Conservation (phyloP, 2,888 invertebrate species). For the Dysmachus trigonus region DNA sequence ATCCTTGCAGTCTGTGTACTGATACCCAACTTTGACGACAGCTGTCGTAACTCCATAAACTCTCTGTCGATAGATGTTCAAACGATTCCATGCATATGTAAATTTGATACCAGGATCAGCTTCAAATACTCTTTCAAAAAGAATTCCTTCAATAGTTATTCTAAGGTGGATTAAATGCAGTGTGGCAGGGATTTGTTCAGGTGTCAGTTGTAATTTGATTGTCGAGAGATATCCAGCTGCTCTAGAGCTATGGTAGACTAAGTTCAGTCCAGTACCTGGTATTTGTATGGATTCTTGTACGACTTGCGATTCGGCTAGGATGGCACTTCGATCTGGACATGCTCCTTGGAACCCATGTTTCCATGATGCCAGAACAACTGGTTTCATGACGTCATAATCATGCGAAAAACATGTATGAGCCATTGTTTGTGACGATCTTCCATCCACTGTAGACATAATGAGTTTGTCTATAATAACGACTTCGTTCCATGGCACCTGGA, state of each 20-base stretch:
- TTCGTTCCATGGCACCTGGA: constrained; percentile 97
- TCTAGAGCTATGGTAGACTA: constrained; percentile 95
- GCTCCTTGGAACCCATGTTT: constrained; percentile 94
- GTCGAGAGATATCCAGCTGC: constrained; percentile 93
- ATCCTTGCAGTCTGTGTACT: constrained; percentile 90
- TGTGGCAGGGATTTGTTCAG: constrained; percentile 81
- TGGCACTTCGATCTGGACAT: constrained; percentile 91
- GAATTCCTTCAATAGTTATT: constrained; percentile 93
- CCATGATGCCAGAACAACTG: constrained; percentile 92
- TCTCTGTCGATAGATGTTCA: constrained; percentile 94
- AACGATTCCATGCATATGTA: constrained; percentile 96
- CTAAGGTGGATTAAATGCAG: constrained; percentile 88
- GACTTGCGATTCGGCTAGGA: constrained; percentile 90
- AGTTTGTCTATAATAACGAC: constrained; percentile 93
- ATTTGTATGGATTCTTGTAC: constrained; percentile 94
- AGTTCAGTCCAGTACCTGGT: constrained; percentile 92
- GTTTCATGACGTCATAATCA: constrained; percentile 92
- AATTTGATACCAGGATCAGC: constrained; percentile 97
- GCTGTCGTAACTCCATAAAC: constrained; percentile 97
- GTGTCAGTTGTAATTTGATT: constrained; percentile 89
- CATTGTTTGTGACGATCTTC: constrained; percentile 72
- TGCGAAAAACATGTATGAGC: constrained; percentile 86
- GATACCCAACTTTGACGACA: constrained; percentile 94
- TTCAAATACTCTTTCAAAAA: constrained; percentile 92
- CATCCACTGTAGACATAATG: constrained; percentile 83